These are phyloP conservation scores for Callopanchax toddi DNA, from an alignment of 2,113 vertebrate species.

Conservation along the genomic window DNA sequence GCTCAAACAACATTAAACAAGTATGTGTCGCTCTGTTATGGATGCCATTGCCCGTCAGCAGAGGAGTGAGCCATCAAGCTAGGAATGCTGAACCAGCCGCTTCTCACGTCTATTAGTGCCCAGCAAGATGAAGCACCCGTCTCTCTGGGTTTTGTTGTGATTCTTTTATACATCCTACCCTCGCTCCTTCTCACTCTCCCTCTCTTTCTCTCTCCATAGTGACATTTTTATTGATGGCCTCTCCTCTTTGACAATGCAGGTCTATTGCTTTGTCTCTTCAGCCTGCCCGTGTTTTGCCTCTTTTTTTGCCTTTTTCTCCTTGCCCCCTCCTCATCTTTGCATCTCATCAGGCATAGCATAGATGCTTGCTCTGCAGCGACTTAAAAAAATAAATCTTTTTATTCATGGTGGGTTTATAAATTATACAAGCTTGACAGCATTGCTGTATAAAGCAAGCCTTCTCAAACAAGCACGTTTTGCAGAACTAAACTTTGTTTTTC, in stretches of 20 bases:
- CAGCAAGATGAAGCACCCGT: slow-evolving; percentile 66
- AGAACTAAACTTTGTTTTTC: slow-evolving; percentile 6
- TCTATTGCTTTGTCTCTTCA: slow-evolving; percentile 61
- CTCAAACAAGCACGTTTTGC: background rate
- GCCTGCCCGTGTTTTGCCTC: slow-evolving; percentile 32
- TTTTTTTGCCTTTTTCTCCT: slow-evolving; percentile 26
- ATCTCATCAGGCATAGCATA: slow-evolving; percentile 13
- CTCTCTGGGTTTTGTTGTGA: slow-evolving; percentile 60
- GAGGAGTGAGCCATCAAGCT: slow-evolving; percentile 76
- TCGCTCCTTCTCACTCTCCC: slow-evolving; percentile 42
- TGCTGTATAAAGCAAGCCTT: slow-evolving; percentile 13
- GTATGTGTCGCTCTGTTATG: slow-evolving; percentile 78
- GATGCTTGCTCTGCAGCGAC: slow-evolving; percentile 7
- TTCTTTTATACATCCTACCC: slow-evolving; percentile 65
- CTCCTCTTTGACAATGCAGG: slow-evolving; percentile 65
- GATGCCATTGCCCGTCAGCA: slow-evolving; percentile 63
- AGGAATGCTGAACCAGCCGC: slow-evolving; percentile 54
- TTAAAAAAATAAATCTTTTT: slow-evolving; percentile 29
- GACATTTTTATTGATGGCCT: slow-evolving; percentile 75
- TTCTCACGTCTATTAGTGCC: slow-evolving; percentile 68
- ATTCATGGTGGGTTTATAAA: slow-evolving; percentile 18
- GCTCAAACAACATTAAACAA: slow-evolving; percentile 80
- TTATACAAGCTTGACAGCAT: slow-evolving; percentile 15
- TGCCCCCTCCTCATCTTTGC: background rate
- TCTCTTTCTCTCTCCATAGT: slow-evolving; percentile 58